Conservation (phyloP, 2,797 vertebrate species). For the Varecia variegata region DNA sequence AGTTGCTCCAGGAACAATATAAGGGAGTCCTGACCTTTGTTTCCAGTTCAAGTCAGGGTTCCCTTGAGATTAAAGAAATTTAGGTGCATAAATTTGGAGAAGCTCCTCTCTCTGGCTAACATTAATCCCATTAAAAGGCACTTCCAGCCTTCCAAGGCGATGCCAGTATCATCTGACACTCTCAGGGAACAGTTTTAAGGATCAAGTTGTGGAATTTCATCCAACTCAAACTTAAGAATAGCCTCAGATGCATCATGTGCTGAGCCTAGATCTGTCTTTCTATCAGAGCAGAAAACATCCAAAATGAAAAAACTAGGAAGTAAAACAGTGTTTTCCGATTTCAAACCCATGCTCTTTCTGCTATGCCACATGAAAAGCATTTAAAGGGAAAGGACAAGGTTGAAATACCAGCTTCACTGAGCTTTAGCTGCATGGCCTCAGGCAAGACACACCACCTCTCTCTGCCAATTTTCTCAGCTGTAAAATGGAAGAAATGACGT, state of each 20-base stretch:
- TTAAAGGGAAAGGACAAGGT: neutral
- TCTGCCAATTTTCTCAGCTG: neutral
- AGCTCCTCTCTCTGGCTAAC: neutral
- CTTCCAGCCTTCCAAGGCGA: too few relatives aligned
- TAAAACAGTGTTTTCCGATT: neutral
- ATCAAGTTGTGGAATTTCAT: constrained; percentile 4
- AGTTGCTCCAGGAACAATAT: neutral
- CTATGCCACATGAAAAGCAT: neutral
- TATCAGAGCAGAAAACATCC: neutral
- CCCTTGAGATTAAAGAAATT: neutral
- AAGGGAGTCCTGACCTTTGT: neutral
- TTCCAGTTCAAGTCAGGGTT: neutral
- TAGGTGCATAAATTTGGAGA: neutral
- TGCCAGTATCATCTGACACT: neutral
- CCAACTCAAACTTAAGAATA: neutral
- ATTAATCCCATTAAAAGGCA: neutral
- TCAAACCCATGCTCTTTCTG: neutral
- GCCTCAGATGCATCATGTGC: neutral
- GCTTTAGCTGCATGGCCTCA: neutral
- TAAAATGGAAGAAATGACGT: neutral
- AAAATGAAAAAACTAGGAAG: neutral
- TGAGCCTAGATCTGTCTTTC: neutral
- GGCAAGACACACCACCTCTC: neutral
- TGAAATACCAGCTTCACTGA: neutral
- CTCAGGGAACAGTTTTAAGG: neutral